These are phyloP conservation scores for Strigamia transsilvanica DNA, from an alignment of 2,888 invertebrate species.

Conservation along the genomic window DNA sequence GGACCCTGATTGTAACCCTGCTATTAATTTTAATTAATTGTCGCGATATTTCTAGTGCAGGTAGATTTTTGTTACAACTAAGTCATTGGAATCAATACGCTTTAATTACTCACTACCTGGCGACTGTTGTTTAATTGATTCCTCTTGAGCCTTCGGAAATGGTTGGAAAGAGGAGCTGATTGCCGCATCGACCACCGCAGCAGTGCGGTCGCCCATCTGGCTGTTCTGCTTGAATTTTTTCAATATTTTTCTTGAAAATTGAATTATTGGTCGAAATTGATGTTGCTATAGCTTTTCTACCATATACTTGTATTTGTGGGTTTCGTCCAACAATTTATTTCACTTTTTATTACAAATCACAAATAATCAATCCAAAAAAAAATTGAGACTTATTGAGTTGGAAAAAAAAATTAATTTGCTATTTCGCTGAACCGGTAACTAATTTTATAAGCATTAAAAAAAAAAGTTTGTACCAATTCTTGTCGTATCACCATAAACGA, in stretches of 20 bases:
- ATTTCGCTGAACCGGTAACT: too few species aligned
- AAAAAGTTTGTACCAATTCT: too few species aligned
- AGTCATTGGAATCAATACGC: neutral
- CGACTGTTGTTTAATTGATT: conserved; percentile 33
- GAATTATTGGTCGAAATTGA: neutral
- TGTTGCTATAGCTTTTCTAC: neutral
- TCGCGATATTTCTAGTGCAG: neutral
- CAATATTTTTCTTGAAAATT: neutral
- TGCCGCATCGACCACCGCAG: neutral
- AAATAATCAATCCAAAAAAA: too few species aligned
- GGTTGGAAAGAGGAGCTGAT: neutral
- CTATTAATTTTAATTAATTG: neutral
- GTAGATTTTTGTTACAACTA: neutral
- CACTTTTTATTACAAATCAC: neutral
- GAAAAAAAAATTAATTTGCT: too few species aligned
- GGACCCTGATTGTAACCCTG: neutral
- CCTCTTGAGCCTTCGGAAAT: neutral
- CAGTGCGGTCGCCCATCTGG: conserved; percentile 9
- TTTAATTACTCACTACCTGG: conserved; percentile 9
- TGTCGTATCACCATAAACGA: neutral
- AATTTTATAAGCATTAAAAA: too few species aligned
- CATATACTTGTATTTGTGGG: neutral
- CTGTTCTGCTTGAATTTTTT: neutral
- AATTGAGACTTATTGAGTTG: too few species aligned
- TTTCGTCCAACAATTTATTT: neutral